Evolutionary conservation across 1,140 invertebrate genomes (phyloP).

Genomic region (Drosophila willistoni): DNA sequence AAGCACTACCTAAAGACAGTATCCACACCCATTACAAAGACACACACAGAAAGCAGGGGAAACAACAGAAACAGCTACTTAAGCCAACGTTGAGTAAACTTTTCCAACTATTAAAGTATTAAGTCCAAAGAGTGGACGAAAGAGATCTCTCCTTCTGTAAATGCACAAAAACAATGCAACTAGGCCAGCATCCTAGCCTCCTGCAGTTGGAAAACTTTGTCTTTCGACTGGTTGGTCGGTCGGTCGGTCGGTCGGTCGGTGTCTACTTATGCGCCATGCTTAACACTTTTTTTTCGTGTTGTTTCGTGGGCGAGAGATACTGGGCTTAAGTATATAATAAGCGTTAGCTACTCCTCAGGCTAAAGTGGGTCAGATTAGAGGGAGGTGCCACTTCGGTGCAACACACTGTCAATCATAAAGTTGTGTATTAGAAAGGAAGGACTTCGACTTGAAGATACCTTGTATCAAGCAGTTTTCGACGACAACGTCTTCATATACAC

Average conservation of each 20-base stretch:
- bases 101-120: slow-evolving; percentile 83
- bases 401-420: not conserved
- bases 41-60: not conserved
- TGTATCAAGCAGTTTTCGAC: too few species aligned
- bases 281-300: slow-evolving; percentile 70
- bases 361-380: slow-evolving; percentile 23
- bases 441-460: too few species aligned
- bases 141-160: slow-evolving; percentile 17
- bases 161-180: slow-evolving; percentile 31
- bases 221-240: slow-evolving; percentile 10
- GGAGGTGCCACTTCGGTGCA: not conserved
- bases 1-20: slow-evolving; percentile 59
- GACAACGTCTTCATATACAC: not conserved
- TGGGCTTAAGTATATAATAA: slow-evolving; percentile 63
- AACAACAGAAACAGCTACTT: slow-evolving; percentile 68
- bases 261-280: slow-evolving; percentile 63
- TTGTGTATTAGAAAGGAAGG: not conserved
- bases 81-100: slow-evolving; percentile 65
- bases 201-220: slow-evolving; percentile 59
- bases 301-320: slow-evolving; percentile 43
- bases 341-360: not conserved
- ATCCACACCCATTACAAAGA: slow-evolving; percentile 10
- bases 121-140: slow-evolving; percentile 70
- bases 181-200: slow-evolving; percentile 6
- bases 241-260: not conserved